Evolutionary conservation across 2,888 invertebrate genomes (phyloP), one percentile per base, ranked within the genome.

Genomic region (Neria commutata): DNA sequence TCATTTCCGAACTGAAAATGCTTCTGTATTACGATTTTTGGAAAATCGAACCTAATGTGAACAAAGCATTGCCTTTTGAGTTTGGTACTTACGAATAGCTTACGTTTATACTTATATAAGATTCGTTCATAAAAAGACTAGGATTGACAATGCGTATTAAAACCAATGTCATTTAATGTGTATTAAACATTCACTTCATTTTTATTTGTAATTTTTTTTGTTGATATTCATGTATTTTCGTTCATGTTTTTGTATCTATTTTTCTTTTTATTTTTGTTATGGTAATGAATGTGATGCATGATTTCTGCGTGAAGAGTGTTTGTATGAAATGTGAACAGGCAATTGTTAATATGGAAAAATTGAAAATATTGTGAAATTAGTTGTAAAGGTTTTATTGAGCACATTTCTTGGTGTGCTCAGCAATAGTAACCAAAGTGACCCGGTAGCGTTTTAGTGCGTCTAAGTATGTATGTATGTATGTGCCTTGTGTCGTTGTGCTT

Each of bases 111-210:
- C n/a, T n/a, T n/a, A n/a, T n/a, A n/a, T n/a, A n/a, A n/a, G n/a
- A n/a, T n/a, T n/a, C n/a, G n/a, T n/a, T n/a, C n/a, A n/a, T n/a
- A n/a, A n/a, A n/a, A n/a, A n/a, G n/a, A n/a, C n/a, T n/a, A n/a
- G n/a, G n/a, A n/a, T n/a, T n/a, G n/a, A n/a, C n/a, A n/a, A n/a
- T n/a, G n/a, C n/a, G n/a, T n/a, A n/a, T n/a, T n/a, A n/a, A n/a
- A n/a, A n/a, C n/a, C n/a, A n/a, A n/a, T n/a, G n/a, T n/a, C n/a
- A n/a, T 48, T 61, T 58, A 53, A 59, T 58, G 61, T 74, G 72
- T 71, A 73, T 74, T 75, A 75, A 74, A 74, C 76, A 70, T 75
- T 76, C 73, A 70, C 67, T 73, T 73, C 68, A 72, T 65, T 58
- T 54, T 59, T 51, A 56, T 51, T 55, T 56, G 34, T 46, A 58